Evolutionary conservation across 2,797 vertebrate genomes (phyloP).

Genomic region (Schizothorax lantsangensis): DNA sequence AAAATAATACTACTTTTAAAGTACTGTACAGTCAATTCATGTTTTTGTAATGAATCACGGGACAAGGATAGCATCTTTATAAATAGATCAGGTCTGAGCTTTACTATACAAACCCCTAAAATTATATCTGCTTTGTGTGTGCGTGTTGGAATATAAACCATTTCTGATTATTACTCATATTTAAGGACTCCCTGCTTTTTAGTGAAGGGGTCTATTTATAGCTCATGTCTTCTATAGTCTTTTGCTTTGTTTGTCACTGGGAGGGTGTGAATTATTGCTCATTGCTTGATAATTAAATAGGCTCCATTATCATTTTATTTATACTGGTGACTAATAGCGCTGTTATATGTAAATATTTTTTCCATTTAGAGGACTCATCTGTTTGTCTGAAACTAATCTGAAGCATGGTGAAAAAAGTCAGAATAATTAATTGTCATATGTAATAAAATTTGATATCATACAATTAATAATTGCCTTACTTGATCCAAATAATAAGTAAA

Average conservation of each 20-base stretch:
- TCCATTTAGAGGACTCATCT: background rate
- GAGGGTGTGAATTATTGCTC: background rate
- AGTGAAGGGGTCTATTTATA: background rate
- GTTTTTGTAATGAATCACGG: background rate
- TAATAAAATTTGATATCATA: background rate
- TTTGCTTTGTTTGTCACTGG: slow-evolving; percentile 10
- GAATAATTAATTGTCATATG: background rate
- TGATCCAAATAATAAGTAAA: background rate
- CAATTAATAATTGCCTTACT: background rate
- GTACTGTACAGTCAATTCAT: background rate
- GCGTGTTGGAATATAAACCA: background rate
- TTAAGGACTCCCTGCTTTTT: background rate
- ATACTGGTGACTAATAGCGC: background rate
- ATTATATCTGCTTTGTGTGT: background rate
- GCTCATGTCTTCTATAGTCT: background rate
- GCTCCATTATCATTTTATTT: background rate
- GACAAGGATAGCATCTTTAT: background rate
- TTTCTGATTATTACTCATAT: background rate
- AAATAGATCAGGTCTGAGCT: background rate
- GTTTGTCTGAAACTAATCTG: background rate
- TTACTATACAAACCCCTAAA: background rate
- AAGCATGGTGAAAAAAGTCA: background rate
- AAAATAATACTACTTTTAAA: background rate
- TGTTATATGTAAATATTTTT: background rate
- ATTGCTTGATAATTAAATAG: background rate